phyloP scores from a whole-genome alignment of 2,113 vertebrate species.

The Hyperoodon ampullatus region DNA sequence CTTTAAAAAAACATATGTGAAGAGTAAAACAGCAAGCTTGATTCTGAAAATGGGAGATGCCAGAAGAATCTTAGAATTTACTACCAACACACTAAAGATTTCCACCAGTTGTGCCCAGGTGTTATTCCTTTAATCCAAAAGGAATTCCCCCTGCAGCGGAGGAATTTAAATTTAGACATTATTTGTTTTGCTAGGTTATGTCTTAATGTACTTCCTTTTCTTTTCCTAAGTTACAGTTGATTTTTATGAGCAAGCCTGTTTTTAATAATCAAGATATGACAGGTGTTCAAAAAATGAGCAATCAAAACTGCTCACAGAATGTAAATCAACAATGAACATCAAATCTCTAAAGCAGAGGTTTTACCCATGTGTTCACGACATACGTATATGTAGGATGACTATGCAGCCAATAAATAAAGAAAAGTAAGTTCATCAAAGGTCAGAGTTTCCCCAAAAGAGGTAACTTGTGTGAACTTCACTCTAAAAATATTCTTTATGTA shows the following conservation, averaged over 20 bases:
- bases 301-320: not conserved
- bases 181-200: not conserved
- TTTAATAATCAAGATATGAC: slow-evolving; percentile 27
- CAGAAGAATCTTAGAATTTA: not conserved
- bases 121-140: slow-evolving; percentile 18
- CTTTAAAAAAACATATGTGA: not conserved
- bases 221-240: not conserved
- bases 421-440: not conserved
- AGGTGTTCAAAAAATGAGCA: not conserved
- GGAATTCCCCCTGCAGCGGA: not conserved
- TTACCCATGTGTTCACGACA: not conserved
- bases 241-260: slow-evolving; percentile 23
- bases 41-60: not conserved
- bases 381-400: not conserved
- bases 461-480: not conserved
- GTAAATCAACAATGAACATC: not conserved
- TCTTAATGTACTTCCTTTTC: slow-evolving; percentile 21
- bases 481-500: not conserved
- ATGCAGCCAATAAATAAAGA: not conserved
- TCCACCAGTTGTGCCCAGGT: not conserved
- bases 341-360: not conserved
- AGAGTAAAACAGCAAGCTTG: not conserved
- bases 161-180: slow-evolving; percentile 36
- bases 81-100: not conserved
- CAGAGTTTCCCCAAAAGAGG: not conserved